Conservation (phyloP, 2,888 invertebrate species). For the Bellardia bayeri region DNA sequence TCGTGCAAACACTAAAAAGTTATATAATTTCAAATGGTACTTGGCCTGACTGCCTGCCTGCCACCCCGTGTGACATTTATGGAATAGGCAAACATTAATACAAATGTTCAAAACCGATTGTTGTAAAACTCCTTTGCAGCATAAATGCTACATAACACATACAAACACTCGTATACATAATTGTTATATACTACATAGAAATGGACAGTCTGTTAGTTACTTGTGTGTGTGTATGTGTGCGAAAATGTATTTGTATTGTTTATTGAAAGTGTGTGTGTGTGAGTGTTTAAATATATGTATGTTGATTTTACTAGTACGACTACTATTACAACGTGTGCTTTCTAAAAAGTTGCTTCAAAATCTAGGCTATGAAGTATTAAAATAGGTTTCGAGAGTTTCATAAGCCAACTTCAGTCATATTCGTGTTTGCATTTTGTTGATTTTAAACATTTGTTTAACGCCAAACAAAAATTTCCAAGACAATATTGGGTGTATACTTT, state of each 20-base stretch:
- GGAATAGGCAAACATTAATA: slow-evolving; percentile 10
- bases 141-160: slow-evolving; percentile 18
- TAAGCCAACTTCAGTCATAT: too few relatives aligned
- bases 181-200: neutral
- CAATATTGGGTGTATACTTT: too few relatives aligned
- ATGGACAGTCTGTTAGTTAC: slow-evolving; percentile 30
- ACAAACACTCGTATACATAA: neutral
- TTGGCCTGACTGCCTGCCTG: slow-evolving; percentile 4
- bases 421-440: too few relatives aligned
- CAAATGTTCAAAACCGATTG: neutral
- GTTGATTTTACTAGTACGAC: slow-evolving; percentile 5
- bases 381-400: too few relatives aligned
- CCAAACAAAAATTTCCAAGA: too few relatives aligned
- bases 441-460: too few relatives aligned
- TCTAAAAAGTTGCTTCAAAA: neutral
- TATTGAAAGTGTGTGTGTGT: neutral
- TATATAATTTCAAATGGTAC: slow-evolving; percentile 57
- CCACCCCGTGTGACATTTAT: slow-evolving; percentile 24
- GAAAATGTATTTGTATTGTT: neutral
- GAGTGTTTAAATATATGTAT: slow-evolving; percentile 27
- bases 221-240: neutral
- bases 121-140: slow-evolving; percentile 42
- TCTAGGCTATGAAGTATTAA: neutral
- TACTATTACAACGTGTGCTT: neutral
- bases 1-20: slow-evolving; percentile 12